Percentiles rank a stretch among this genome's conserved stretches.
These are phyloP conservation scores for Gobio gobio DNA, from an alignment of 2,113 vertebrate genomes.

Conservation along the genomic window DNA sequence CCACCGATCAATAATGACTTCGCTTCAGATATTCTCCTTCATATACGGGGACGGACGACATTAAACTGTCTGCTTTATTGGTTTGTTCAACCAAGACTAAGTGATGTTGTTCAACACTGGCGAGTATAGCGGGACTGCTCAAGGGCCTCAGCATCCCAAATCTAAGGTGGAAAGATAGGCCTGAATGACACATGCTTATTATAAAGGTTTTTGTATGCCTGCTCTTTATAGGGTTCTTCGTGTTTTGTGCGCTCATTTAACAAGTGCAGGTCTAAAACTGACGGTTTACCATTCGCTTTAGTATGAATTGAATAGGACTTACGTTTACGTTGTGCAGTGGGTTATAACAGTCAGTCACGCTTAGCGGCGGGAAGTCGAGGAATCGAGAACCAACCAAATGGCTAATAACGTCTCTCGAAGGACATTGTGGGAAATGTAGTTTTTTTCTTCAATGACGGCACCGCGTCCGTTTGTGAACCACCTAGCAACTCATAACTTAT, in stretches of 20 bases:
- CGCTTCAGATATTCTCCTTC: not conserved
- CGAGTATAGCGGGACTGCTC: not conserved
- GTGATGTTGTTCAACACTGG: not conserved
- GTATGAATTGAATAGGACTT: slow-evolving; percentile 36
- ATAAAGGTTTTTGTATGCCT: not conserved
- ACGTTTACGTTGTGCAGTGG: slow-evolving; percentile 39
- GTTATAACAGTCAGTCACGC: slow-evolving; percentile 10
- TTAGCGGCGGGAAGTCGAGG: slow-evolving; percentile 35
- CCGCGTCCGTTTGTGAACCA: not conserved
- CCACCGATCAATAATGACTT: slow-evolving; percentile 1
- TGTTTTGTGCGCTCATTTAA: not conserved
- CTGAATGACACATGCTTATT: not conserved
- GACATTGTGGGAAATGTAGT: slow-evolving; percentile 43
- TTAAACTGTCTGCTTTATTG: not conserved
- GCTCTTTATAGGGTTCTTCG: not conserved
- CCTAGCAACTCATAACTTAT: not conserved
- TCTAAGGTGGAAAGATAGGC: slow-evolving; percentile 15
- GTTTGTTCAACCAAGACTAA: not conserved
- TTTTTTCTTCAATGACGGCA: not conserved
- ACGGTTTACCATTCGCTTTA: not conserved
- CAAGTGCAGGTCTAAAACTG: not conserved
- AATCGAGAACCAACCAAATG: slow-evolving; percentile 34
- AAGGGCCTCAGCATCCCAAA: slow-evolving; percentile 12
- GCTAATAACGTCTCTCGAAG: not conserved
- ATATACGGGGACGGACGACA: not conserved